Evolutionary conservation across 1,140 invertebrate species (phyloP), one percentile per base, ranked within the genome.

Genomic region (Dreissena rostriformis): DNA sequence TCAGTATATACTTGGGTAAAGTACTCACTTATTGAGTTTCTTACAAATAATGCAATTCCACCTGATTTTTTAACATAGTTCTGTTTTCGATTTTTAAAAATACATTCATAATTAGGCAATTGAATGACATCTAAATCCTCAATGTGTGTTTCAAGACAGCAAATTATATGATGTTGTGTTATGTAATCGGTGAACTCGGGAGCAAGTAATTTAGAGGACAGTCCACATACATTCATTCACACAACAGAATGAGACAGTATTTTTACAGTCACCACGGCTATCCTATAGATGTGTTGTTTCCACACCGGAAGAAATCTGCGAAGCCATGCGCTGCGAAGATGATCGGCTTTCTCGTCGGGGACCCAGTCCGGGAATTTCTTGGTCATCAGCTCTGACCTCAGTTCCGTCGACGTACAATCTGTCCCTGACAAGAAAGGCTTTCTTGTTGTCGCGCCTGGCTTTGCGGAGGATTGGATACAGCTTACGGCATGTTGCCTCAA

Each of bases 201-300:
- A 22, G 24, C 24, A 14, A n/a, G 24, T 28, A 67, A 28, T 67
- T 67, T 67, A 12, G 66, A n/a, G n/a, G n/a, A n/a, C n/a, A n/a
- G n/a, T n/a, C n/a, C n/a, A 67, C 66, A 67, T 15, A 67, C n/a
- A n/a, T n/a, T n/a, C 66, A 67, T 67, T 67, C 11, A 67, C 12
- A 22, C 26, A 14, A 22, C 19, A 22, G 66, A 22, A 67, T 67
- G 66, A 67, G 12, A 67, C 19, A 28, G 66, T 22, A 15, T 12
- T 14, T 15, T 67, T 12, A 12, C 26, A 12, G 66, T 67, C 66
- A 67, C 66, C 66, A 14, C 26, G 66, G 66, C 66, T n/a, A 67
- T 67, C 66, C 66, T 67, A 67, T 14, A 67, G 11, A 14, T 12
- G 53, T 19, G 53, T 57, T 14, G 53, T n/a, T n/a, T n/a, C n/a